These are phyloP conservation scores for Melanaphis sacchari DNA, from an alignment of 1,140 invertebrate species.

Conservation along the genomic window DNA sequence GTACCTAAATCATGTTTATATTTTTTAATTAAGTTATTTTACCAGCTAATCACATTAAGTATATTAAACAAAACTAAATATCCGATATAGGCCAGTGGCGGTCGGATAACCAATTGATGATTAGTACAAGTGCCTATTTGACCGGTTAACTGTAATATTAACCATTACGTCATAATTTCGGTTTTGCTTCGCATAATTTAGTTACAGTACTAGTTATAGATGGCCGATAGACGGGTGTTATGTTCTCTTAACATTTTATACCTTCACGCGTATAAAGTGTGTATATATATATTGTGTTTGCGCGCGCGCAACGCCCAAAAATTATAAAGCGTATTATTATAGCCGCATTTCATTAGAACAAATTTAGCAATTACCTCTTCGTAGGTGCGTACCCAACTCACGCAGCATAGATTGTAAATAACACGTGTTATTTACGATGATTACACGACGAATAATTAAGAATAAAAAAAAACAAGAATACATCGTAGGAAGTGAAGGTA, in stretches of 20 bases:
- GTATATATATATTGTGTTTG: neutral
- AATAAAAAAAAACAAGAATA: neutral
- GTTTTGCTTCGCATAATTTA: neutral
- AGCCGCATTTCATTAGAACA: constrained; percentile 4
- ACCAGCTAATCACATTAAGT: neutral
- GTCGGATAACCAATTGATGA: neutral
- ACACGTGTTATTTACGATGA: neutral
- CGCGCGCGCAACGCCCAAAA: neutral
- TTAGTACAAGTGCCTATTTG: neutral
- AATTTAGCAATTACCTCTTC: neutral
- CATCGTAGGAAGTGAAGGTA: neutral
- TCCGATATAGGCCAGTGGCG: neutral
- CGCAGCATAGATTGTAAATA: neutral
- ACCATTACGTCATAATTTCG: neutral
- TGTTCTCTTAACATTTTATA: neutral
- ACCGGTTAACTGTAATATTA: neutral
- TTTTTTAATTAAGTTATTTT: neutral
- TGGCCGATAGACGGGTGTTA: neutral
- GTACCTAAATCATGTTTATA: neutral
- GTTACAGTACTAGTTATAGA: neutral
- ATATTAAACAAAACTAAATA: neutral
- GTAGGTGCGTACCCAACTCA: neutral
- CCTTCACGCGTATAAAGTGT: neutral
- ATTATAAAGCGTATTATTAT: constrained; percentile 2
- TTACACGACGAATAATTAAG: neutral